These are phyloP conservation scores for Montipora sp. DNA, from an alignment of 64 coral and sea anemone genomes.

Conservation along the genomic window DNA sequence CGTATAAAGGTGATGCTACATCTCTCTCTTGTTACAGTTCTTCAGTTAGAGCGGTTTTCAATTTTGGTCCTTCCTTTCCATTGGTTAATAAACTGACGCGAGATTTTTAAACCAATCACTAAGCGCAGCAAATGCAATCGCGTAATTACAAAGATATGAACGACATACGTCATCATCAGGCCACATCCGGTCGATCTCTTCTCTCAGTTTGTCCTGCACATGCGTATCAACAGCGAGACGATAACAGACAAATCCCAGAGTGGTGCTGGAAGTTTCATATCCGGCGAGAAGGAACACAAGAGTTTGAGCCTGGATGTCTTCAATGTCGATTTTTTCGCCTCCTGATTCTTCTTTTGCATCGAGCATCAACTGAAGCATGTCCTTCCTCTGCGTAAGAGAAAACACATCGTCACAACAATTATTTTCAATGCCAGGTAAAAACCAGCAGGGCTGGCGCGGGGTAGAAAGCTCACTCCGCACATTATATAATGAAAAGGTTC, in stretches of 20 bases:
- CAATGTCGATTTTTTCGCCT: slow-evolving; percentile 39
- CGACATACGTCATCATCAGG: slow-evolving; percentile 11
- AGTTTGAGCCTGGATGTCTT: slow-evolving; percentile 49
- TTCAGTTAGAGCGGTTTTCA: no score
- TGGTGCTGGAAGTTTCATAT: slow-evolving; percentile 50
- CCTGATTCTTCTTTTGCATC: slow-evolving; percentile 54
- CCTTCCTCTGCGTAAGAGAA: slow-evolving; percentile 9
- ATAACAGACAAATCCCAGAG: slow-evolving; percentile 46
- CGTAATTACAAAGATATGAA: no score
- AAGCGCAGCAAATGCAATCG: no score
- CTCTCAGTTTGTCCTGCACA: slow-evolving; percentile 67
- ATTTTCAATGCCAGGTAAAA: no score
- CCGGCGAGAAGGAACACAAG: slow-evolving; percentile 70
- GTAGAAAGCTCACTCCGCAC: background rate
- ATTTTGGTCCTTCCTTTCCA: no score
- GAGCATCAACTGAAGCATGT: slow-evolving; percentile 58
- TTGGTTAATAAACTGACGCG: no score
- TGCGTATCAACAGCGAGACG: slow-evolving; percentile 51
- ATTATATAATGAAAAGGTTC: no score
- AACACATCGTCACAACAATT: background rate
- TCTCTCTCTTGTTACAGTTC: no score
- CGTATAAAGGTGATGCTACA: no score
- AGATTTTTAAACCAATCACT: no score
- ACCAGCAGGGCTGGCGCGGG: background rate
- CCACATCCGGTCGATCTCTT: slow-evolving; percentile 59